Evolutionary conservation across 2,113 vertebrate genomes (phyloP).

Genomic region (Electrona antarctica): DNA sequence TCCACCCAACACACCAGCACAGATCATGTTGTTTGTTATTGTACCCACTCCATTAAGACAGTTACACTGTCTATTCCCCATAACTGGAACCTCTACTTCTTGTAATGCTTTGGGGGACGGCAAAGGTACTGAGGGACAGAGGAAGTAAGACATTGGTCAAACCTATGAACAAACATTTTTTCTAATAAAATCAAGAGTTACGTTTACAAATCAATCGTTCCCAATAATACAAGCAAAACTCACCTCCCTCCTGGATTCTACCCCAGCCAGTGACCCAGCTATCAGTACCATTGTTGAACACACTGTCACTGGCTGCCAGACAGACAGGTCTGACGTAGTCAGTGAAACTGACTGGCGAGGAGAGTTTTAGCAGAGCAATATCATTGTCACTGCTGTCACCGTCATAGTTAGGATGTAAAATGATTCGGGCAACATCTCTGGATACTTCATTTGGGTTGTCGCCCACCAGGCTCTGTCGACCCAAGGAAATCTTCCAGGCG

Average conservation of each 20-base stretch:
- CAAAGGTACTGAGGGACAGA: neutral
- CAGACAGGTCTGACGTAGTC: conserved; percentile 76
- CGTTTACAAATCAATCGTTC: neutral
- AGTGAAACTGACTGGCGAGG: conserved; percentile 26
- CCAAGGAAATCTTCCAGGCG: conserved; percentile 9
- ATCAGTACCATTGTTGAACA: conserved; percentile 70
- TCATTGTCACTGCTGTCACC: conserved; percentile 58
- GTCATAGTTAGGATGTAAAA: conserved; percentile 41
- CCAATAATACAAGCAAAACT: conserved; percentile 1
- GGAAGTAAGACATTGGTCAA: neutral
- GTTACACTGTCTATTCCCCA: no score
- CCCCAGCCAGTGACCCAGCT: conserved; percentile 81
- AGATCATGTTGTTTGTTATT: conserved; percentile 56
- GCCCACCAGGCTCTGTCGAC: conserved; percentile 6
- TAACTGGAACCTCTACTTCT: conserved; percentile 20
- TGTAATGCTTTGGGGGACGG: conserved; percentile 19
- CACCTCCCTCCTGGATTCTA: conserved; percentile 7
- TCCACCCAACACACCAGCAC: conserved; percentile 63
- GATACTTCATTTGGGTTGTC: neutral
- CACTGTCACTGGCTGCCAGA: conserved; percentile 58
- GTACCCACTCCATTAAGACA: no score
- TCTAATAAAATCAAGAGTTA: no score
- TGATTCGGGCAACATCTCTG: neutral
- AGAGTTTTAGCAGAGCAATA: conserved; percentile 75
- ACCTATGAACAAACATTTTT: no score